Evolutionary conservation across 2,113 vertebrate genomes (phyloP).

Genomic region (Pollachius pollachius): DNA sequence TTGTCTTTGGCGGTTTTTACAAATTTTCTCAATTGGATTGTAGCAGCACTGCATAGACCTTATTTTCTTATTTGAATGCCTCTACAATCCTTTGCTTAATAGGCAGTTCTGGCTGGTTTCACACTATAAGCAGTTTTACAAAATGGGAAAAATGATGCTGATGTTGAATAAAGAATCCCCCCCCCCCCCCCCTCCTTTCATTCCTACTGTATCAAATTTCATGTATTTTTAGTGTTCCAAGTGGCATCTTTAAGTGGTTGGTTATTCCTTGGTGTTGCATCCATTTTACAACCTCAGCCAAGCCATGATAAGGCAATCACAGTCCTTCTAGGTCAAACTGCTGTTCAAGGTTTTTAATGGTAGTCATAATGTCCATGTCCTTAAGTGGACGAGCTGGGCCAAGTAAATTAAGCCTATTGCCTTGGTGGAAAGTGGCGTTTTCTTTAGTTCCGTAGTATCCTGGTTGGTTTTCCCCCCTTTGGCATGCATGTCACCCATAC

Average conservation of each 20-base stretch:
- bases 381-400: no score
- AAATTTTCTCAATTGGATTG: conserved; percentile 30
- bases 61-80: conserved; percentile 36
- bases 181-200: conserved; percentile 41
- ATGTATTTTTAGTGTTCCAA: neutral
- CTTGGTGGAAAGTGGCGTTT: conserved; percentile 19
- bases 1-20: neutral
- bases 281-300: conserved; percentile 8
- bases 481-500: conserved; percentile 46
- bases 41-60: no score
- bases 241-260: conserved; percentile 16
- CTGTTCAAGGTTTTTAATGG: no score
- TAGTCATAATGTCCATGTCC: no score
- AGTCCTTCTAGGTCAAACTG: no score
- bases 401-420: no score
- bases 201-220: conserved; percentile 21
- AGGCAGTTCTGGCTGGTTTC: conserved; percentile 53
- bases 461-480: conserved; percentile 43
- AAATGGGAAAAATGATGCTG: conserved; percentile 61
- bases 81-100: conserved; percentile 60
- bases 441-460: conserved; percentile 39
- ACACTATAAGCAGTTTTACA: conserved; percentile 57
- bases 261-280: conserved; percentile 5
- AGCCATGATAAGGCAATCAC: neutral
- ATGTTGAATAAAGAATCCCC: conserved; percentile 58